Evolutionary conservation across 1,140 invertebrate species (phyloP), one percentile per base, ranked within the genome.

Genomic region (Pseudomyrmex flavicornis): DNA sequence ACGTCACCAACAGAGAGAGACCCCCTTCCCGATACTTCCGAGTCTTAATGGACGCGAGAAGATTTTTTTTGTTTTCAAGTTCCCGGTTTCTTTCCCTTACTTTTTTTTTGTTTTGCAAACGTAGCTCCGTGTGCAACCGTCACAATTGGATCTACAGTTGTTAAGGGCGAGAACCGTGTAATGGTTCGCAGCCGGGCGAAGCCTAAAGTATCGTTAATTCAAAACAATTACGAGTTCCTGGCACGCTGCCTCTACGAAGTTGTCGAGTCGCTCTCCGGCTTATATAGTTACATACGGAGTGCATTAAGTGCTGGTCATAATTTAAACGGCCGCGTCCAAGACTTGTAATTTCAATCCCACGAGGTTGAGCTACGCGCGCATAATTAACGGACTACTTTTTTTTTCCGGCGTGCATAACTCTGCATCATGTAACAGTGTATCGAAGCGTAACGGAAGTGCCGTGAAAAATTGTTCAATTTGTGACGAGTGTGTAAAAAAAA

Each of bases 141-240:
- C 48, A 58, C 76, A 46, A 58, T 70, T 56, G 76, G 52, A 79
- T 10, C 35, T 70, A 35, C 65, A 48, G 70, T 70, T 35, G 65
- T 44, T 68, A 61, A 50, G 66, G 48, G 50, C 48, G 56, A 35
- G 35, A 54, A 77, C n/a, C 66, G 73, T 20, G 61, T 70, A 85
- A 68, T 66, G 70, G 68, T 56, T 46, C 17, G 54, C 17, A 83
- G 74, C 61, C 68, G 59, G 80, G 62, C 74, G 50, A 73, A 77
- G 82, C 87, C 84, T 89, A 89, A 89, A 89, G 88, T 89, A 89
- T 89, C 88, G 88, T 89, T 89, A 89, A 89, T 89, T 89, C 88
- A 89, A 89, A 89, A 89, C 87, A 89, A 89, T 89, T 89, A 89
- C 88, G 80, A 89, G 88, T 89, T 89, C 88, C 88, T 86, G 88